These are phyloP conservation scores for Galaxea fascicularis DNA, from an alignment of 92 coral and sea anemone species.

Conservation along the genomic window DNA sequence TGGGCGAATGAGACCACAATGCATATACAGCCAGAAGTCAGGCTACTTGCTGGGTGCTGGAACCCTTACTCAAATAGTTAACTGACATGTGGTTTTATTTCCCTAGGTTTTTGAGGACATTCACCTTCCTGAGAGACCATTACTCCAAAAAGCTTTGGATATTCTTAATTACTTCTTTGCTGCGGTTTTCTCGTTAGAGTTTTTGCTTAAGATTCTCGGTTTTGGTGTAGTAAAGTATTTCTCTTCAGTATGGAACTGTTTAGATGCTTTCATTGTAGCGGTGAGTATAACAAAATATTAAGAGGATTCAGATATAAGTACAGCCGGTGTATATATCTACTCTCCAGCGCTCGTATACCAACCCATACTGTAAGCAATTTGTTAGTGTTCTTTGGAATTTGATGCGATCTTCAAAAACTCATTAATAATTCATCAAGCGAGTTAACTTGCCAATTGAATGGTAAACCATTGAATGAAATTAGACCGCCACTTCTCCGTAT, in stretches of 20 bases:
- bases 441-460: no score
- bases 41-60: no score
- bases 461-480: no score
- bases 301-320: neutral
- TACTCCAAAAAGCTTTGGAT: slow-evolving; percentile 66
- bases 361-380: neutral
- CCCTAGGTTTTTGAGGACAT: slow-evolving; percentile 92
- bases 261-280: slow-evolving; percentile 88
- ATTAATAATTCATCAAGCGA: no score
- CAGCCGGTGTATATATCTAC: neutral
- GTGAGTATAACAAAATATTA: slow-evolving; percentile 51
- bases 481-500: no score
- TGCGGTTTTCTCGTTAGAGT: slow-evolving; percentile 83
- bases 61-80: neutral
- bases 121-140: slow-evolving; percentile 79
- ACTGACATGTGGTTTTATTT: neutral
- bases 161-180: slow-evolving; percentile 88
- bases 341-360: no score
- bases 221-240: slow-evolving; percentile 84
- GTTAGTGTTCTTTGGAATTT: neutral
- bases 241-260: slow-evolving; percentile 95
- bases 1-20: no score
- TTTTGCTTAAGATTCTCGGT: slow-evolving; percentile 86
- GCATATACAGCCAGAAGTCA: no score
- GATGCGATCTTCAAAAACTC: no score